Conservation (phyloP, 2,888 invertebrate genomes). For the Alloscopus bannaensis region DNA sequence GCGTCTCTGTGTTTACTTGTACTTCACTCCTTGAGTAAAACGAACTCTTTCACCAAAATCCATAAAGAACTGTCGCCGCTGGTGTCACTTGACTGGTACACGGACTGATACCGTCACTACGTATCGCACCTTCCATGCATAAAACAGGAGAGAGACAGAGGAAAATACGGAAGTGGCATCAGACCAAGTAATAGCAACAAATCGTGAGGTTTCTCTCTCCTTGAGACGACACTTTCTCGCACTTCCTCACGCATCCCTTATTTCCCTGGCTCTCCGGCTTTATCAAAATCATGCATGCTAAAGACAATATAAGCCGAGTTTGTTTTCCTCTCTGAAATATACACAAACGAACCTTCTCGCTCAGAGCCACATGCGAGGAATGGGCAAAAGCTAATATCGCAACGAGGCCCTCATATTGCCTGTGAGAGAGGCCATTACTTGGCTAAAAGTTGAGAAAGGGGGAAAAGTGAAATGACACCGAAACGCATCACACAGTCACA, state of each 20-base stretch:
- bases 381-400: slow-evolving; percentile 56
- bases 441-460: slow-evolving; percentile 12
- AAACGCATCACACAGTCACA: slow-evolving; percentile 51
- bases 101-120: slow-evolving; percentile 47
- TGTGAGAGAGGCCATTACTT: slow-evolving; percentile 51
- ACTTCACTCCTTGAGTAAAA: slow-evolving; percentile 19
- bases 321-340: slow-evolving; percentile 24
- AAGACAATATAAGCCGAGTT: slow-evolving; percentile 40
- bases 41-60: slow-evolving; percentile 36
- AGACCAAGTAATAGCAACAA: slow-evolving; percentile 59
- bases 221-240: slow-evolving; percentile 23
- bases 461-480: slow-evolving; percentile 36
- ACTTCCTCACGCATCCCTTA: slow-evolving; percentile 14
- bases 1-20: slow-evolving; percentile 14
- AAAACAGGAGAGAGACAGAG: slow-evolving; percentile 43
- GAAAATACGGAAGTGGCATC: slow-evolving; percentile 47
- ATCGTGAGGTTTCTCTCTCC: slow-evolving; percentile 56
- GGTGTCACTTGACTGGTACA: slow-evolving; percentile 53
- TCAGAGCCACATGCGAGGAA: slow-evolving; percentile 52
- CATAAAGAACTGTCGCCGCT: slow-evolving; percentile 60
- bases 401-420: slow-evolving; percentile 35
- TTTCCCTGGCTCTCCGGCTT: slow-evolving; percentile 23
- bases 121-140: slow-evolving; percentile 61
- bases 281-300: slow-evolving; percentile 51
- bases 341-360: not conserved